Evolutionary conservation across 2,797 vertebrate genomes (phyloP).

Genomic region (Sebastes steindachneri): DNA sequence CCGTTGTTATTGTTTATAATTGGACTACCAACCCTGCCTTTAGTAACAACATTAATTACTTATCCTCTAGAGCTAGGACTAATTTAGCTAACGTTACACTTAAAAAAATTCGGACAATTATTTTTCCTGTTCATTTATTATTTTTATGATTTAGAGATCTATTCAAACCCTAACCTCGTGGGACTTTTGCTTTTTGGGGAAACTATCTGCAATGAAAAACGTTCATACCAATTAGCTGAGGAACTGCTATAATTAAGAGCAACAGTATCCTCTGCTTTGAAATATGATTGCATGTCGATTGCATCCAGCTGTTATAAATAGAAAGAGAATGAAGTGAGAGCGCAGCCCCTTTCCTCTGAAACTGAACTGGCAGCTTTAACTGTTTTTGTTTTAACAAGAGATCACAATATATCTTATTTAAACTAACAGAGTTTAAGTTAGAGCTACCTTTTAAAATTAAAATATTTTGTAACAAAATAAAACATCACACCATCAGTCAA

Average conservation of each 20-base stretch:
- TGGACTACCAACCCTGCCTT: neutral
- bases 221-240: neutral
- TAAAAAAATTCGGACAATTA: neutral
- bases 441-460: neutral
- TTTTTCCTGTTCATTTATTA: neutral
- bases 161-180: neutral
- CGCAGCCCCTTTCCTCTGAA: neutral
- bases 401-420: neutral
- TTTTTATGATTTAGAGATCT: neutral
- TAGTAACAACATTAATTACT: neutral
- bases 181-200: constrained; percentile 8
- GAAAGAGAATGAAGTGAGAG: neutral
- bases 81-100: neutral
- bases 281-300: constrained; percentile 39
- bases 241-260: constrained; percentile 22
- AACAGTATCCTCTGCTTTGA: constrained; percentile 26
- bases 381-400: neutral
- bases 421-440: neutral
- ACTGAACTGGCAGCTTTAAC: neutral
- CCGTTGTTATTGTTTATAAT: no score
- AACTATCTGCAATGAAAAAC: neutral
- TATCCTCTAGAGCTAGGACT: neutral
- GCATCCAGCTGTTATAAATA: constrained; percentile 41
- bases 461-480: constrained; percentile 46
- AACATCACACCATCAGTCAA: neutral